These are phyloP conservation scores for Ondatra zibethicus DNA, from an alignment of 2,113 vertebrate species.

Conservation along the genomic window DNA sequence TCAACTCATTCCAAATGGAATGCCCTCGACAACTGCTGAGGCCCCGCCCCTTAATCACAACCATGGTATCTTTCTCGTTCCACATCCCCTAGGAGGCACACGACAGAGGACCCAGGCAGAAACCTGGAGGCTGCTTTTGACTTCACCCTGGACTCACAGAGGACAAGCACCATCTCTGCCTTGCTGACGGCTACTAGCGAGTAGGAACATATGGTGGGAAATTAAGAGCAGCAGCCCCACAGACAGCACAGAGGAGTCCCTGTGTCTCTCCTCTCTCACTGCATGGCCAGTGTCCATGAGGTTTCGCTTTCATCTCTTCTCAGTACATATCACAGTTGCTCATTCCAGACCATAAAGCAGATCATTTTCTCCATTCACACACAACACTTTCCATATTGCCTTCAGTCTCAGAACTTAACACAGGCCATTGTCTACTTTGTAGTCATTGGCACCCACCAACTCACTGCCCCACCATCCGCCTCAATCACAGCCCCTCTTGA, in stretches of 20 bases:
- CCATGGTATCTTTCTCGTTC: neutral
- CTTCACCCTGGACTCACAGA: fast-evolving
- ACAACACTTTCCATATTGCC: neutral
- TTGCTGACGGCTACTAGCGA: neutral
- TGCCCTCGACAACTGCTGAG: fast-evolving
- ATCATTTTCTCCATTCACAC: neutral
- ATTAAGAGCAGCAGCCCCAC: neutral
- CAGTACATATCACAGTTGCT: neutral
- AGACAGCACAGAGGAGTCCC: too few species aligned
- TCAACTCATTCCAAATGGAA: neutral
- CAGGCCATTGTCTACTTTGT: neutral
- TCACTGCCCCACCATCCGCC: neutral
- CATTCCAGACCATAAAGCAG: neutral
- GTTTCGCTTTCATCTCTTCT: neutral
- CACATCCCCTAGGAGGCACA: too few species aligned
- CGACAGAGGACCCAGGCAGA: neutral
- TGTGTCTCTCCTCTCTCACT: neutral
- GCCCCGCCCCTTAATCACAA: neutral
- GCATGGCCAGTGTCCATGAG: neutral
- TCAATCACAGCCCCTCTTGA: neutral
- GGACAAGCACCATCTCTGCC: neutral
- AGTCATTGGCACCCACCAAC: neutral
- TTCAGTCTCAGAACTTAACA: neutral
- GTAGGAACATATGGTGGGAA: neutral
- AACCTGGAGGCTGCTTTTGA: neutral